A percentile compares a stretch with the other conserved stretches of the same genome.
phyloP scores from a whole-genome alignment of 2,888 invertebrate genomes.

The Microdon myrmicae region DNA sequence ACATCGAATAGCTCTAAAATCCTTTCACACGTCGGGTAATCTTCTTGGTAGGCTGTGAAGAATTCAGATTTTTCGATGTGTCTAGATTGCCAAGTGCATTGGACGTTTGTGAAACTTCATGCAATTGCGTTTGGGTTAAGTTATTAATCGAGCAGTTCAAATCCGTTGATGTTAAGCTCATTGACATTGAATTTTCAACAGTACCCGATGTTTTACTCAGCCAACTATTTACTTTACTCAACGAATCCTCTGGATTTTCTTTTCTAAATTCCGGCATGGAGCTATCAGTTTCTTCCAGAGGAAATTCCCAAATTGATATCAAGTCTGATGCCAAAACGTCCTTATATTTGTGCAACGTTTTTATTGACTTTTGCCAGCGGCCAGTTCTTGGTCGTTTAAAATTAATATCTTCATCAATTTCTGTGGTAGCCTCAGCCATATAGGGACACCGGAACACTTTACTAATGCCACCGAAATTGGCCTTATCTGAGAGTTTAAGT shows the following conservation, averaged over 20 bases:
- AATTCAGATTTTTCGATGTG: too few species aligned
- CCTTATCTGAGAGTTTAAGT: constrained; percentile 55
- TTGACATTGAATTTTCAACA: too few species aligned
- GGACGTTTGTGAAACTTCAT: too few species aligned
- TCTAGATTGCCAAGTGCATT: too few species aligned
- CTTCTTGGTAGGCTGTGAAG: too few species aligned
- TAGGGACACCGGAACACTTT: constrained; percentile 57
- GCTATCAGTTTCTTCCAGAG: constrained; percentile 32
- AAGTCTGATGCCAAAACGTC: constrained; percentile 57
- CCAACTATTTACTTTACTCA: constrained; percentile 23
- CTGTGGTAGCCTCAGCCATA: not conserved
- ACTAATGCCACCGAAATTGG: constrained; percentile 45
- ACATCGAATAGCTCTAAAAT: too few species aligned
- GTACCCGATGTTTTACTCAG: constrained; percentile 5
- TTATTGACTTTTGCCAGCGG: constrained; percentile 57
- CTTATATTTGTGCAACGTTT: constrained; percentile 54
- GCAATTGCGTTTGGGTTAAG: too few species aligned
- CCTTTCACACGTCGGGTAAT: too few species aligned
- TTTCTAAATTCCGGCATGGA: too few species aligned
- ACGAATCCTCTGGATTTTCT: not conserved
- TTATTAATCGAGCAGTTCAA: too few species aligned
- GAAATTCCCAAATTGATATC: constrained; percentile 57
- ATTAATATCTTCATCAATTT: constrained; percentile 1
- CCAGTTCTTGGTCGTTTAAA: constrained; percentile 36
- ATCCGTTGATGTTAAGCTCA: too few species aligned